Conservation (phyloP, 2,113 vertebrate genomes). For the Daphoenositta chrysoptera region DNA sequence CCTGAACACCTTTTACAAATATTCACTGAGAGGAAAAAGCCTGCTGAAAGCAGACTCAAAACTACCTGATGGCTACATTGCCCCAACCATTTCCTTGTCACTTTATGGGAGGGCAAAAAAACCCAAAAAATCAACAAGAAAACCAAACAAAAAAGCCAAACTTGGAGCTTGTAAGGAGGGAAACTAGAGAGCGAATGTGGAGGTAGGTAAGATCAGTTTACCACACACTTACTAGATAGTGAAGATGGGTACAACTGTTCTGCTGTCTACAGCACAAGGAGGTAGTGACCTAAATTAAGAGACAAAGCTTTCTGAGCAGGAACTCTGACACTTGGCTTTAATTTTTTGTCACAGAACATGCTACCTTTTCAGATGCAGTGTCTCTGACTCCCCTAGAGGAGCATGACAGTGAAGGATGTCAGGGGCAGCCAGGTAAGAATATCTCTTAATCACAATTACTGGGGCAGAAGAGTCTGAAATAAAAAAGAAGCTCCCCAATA, state of each 20-base stretch:
- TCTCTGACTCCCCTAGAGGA: neutral
- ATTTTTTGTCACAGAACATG: neutral
- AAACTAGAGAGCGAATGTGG: neutral
- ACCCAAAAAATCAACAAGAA: neutral
- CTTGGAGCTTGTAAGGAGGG: neutral
- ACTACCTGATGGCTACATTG: neutral
- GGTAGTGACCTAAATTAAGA: neutral
- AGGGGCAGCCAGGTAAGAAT: neutral
- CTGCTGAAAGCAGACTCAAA: neutral
- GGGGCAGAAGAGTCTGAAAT: neutral
- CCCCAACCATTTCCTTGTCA: neutral
- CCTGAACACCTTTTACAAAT: neutral
- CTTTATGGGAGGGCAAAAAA: accelerated
- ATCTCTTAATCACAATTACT: neutral
- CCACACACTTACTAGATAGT: neutral
- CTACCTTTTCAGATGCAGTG: neutral
- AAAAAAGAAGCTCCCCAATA: neutral
- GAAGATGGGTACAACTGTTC: neutral
- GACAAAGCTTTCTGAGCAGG: neutral
- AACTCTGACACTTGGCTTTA: neutral
- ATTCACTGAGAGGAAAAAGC: neutral
- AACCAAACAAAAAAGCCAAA: neutral
- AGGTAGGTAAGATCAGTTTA: neutral
- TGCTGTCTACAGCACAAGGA: neutral
- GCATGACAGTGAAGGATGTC: neutral